Conservation (phyloP, 2,797 vertebrate species). For the Molossus alvarezi region DNA sequence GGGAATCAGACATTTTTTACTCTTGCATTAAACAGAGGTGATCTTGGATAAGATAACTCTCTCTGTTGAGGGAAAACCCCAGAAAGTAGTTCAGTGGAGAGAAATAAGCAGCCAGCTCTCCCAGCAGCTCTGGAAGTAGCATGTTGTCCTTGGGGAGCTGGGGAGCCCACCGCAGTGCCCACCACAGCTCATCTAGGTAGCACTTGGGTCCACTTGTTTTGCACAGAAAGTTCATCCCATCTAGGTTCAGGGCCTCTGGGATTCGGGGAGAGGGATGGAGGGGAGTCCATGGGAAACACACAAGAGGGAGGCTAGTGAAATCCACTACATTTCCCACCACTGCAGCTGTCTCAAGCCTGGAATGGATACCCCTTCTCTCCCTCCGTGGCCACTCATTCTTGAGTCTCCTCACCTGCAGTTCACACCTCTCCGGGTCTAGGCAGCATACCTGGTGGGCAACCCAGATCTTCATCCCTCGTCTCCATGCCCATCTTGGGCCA, state of each 20-base stretch:
- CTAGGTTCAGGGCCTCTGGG: neutral
- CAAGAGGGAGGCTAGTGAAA: neutral
- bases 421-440: neutral
- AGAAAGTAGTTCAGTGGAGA: neutral
- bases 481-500: neutral
- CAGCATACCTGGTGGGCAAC: neutral
- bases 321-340: neutral
- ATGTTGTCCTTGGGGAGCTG: neutral
- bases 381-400: neutral
- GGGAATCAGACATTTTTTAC: neutral
- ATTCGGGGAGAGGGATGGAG: neutral
- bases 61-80: neutral
- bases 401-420: neutral
- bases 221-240: neutral
- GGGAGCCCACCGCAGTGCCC: neutral
- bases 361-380: neutral
- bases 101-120: neutral
- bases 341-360: neutral
- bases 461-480: neutral
- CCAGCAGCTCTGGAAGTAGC: neutral
- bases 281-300: neutral
- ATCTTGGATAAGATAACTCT: neutral
- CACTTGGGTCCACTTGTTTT: neutral
- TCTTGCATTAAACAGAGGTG: neutral
- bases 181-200: too few relatives aligned